Conservation (phyloP, 1,140 invertebrate species). For the Cyclina sinensis region DNA sequence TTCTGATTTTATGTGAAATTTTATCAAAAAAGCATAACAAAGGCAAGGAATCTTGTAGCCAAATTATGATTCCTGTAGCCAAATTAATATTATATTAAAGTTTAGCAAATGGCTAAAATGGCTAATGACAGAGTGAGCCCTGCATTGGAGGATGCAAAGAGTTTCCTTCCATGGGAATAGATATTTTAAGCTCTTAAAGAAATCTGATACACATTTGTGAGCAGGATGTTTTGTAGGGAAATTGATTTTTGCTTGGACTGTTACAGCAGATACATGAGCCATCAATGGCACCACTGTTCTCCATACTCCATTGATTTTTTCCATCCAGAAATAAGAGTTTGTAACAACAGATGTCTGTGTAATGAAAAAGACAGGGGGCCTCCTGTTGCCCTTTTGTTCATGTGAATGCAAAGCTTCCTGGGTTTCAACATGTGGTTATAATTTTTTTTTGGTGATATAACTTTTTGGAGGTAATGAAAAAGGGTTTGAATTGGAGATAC, state of each 20-base stretch:
- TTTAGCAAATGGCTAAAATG: too few relatives aligned
- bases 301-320: conserved; percentile 24
- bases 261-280: conserved; percentile 6
- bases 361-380: neutral
- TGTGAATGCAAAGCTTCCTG: neutral
- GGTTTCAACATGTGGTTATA: too few relatives aligned
- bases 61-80: too few relatives aligned
- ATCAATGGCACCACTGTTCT: neutral
- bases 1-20: too few relatives aligned
- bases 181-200: neutral
- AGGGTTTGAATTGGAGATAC: too few relatives aligned
- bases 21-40: too few relatives aligned
- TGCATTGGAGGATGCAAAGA: too few relatives aligned
- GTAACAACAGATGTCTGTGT: conserved; percentile 28
- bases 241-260: conserved; percentile 28
- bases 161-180: neutral
- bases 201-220: neutral
- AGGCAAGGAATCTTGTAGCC: too few relatives aligned
- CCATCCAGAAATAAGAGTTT: neutral
- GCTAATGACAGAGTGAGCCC: too few relatives aligned
- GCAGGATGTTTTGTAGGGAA: conserved; percentile 15
- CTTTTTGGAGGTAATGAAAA: too few relatives aligned
- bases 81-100: too few relatives aligned
- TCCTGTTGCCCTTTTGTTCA: neutral
- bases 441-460: too few relatives aligned